Percentiles rank a stretch among this genome's conserved stretches.
phyloP scores from a whole-genome alignment of 2,113 vertebrate species.

The Oncorhynchus mykiss region DNA sequence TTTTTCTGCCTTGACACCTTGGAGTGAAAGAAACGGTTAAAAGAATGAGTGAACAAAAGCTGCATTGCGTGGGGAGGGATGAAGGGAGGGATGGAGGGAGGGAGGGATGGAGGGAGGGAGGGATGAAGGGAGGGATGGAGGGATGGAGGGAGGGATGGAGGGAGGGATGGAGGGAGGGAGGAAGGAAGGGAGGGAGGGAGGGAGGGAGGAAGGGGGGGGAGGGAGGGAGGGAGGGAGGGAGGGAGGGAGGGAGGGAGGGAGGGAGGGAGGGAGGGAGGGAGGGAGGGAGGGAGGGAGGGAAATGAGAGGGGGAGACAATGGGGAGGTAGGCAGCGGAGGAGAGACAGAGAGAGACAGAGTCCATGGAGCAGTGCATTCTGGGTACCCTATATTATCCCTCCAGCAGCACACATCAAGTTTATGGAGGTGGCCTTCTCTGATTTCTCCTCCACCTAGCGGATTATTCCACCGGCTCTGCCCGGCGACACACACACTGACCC shows the following conservation, averaged over 20 bases:
- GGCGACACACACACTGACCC: background rate
- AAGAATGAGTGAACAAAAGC: constrained; percentile 70
- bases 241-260: background rate
- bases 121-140: background rate
- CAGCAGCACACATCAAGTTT: constrained; percentile 32
- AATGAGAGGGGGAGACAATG: constrained; percentile 32
- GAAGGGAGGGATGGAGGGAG: background rate
- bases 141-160: background rate
- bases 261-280: constrained; percentile 10
- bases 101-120: background rate
- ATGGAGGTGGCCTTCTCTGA: background rate
- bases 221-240: background rate
- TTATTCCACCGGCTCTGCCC: background rate
- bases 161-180: background rate
- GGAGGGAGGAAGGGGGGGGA: too few species aligned
- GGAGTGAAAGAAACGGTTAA: constrained; percentile 65
- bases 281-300: background rate
- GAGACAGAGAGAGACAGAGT: constrained; percentile 28
- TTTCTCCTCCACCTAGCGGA: background rate
- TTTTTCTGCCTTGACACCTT: constrained; percentile 63
- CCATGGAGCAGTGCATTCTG: background rate
- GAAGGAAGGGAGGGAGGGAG: background rate
- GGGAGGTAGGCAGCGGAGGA: constrained; percentile 3
- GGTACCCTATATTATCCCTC: constrained; percentile 45
- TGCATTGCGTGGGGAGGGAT: constrained; percentile 57